Percentiles rank a stretch among this genome's conserved stretches.
Evolutionary conservation across 1,140 invertebrate genomes (phyloP).

Genomic region (Psix sp.): DNA sequence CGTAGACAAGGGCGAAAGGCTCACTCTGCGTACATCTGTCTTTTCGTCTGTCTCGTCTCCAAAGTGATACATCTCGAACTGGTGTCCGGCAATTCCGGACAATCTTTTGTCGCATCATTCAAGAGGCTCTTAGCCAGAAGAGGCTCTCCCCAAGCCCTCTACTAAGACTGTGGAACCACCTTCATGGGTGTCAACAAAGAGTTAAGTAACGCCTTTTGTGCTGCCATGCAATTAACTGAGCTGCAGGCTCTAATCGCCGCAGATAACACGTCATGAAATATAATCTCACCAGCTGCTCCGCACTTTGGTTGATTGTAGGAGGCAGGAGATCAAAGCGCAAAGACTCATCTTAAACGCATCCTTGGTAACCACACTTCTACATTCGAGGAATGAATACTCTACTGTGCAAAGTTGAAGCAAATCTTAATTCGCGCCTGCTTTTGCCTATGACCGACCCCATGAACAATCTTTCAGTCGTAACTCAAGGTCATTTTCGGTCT

Average conservation of each 20-base stretch:
- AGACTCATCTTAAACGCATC: slow-evolving; percentile 3
- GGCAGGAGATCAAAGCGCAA: slow-evolving; percentile 2
- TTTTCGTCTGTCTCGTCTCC: slow-evolving; percentile 5
- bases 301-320: slow-evolving; percentile 10
- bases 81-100: neutral
- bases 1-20: slow-evolving; percentile 1
- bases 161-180: neutral
- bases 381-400: neutral
- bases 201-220: neutral
- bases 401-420: neutral
- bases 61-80: neutral
- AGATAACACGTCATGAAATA: neutral
- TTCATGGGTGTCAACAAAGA: neutral
- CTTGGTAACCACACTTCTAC: neutral
- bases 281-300: neutral
- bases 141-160: neutral
- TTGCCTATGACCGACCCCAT: neutral
- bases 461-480: neutral
- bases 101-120: neutral
- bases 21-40: slow-evolving; percentile 1
- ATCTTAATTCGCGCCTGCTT: neutral
- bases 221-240: neutral
- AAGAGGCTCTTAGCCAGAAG: neutral
- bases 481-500: slow-evolving; percentile 6
- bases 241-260: neutral